Evolutionary conservation across 2,888 invertebrate genomes (phyloP).

Genomic region (Drosophila yooni): DNA sequence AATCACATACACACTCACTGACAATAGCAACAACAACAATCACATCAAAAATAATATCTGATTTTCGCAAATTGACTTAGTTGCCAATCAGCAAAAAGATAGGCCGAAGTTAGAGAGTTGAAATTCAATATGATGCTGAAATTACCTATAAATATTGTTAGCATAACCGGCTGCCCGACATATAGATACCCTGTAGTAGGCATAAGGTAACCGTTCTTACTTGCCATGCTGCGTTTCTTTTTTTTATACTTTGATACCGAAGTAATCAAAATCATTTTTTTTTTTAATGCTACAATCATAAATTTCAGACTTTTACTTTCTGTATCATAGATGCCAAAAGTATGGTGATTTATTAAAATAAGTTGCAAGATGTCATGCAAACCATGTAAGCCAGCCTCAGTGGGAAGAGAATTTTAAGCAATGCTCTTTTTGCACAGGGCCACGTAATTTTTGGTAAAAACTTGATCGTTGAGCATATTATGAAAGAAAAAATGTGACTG

Average conservation of each 20-base stretch:
- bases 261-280: too few relatives aligned
- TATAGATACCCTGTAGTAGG: neutral
- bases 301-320: too few relatives aligned
- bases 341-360: slow-evolving; percentile 2
- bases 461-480: slow-evolving; percentile 72
- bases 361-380: slow-evolving; percentile 52
- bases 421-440: slow-evolving; percentile 51
- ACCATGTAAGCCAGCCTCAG: slow-evolving; percentile 46
- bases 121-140: neutral
- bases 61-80: slow-evolving; percentile 1
- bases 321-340: too few relatives aligned
- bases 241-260: neutral
- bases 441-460: slow-evolving; percentile 78
- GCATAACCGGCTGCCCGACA: neutral
- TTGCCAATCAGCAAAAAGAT: neutral
- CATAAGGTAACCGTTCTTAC: neutral
- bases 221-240: neutral
- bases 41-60: slow-evolving; percentile 19
- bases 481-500: slow-evolving; percentile 61
- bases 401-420: neutral
- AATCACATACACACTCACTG: neutral
- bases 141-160: neutral
- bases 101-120: neutral
- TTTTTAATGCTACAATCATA: too few relatives aligned
- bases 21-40: slow-evolving; percentile 5